These are phyloP conservation scores for Chloroceryle aenea DNA, from an alignment of 2,113 vertebrate species.

Conservation along the genomic window DNA sequence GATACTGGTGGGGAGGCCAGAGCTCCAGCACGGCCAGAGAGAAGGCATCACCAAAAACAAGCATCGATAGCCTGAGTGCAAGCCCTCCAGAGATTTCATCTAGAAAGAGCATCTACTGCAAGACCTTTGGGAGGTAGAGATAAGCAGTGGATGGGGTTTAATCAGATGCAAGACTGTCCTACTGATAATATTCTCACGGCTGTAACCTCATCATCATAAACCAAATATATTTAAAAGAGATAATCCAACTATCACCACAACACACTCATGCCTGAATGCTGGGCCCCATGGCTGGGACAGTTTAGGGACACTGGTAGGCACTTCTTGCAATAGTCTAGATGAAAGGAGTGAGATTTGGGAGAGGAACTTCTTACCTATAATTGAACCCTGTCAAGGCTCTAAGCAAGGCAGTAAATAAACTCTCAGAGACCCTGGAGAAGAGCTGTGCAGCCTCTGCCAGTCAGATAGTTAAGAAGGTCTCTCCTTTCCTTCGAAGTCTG, in stretches of 20 bases:
- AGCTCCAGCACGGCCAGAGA: not conserved
- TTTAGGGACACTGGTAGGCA: not conserved
- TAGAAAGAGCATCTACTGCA: not conserved
- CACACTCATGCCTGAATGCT: rapidly evolving
- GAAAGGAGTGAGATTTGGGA: not conserved
- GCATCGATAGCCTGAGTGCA: not conserved
- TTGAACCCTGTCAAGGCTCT: not conserved
- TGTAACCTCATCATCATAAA: not conserved
- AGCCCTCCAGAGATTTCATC: not conserved
- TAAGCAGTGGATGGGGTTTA: not conserved
- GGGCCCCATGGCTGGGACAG: not conserved
- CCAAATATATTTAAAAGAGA: not conserved
- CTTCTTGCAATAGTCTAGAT: not conserved
- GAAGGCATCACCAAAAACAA: not conserved
- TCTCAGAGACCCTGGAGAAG: not conserved
- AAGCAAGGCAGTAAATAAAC: not conserved
- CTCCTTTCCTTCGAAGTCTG: not conserved
- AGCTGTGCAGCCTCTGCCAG: not conserved
- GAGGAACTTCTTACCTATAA: not conserved
- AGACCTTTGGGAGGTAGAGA: not conserved
- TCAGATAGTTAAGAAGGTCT: not conserved
- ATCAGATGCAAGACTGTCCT: not conserved
- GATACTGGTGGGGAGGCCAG: not conserved
- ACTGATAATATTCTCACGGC: not conserved
- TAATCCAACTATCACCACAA: not conserved